Conservation (phyloP, 1,140 invertebrate species). For the Solenopsis invicta region DNA sequence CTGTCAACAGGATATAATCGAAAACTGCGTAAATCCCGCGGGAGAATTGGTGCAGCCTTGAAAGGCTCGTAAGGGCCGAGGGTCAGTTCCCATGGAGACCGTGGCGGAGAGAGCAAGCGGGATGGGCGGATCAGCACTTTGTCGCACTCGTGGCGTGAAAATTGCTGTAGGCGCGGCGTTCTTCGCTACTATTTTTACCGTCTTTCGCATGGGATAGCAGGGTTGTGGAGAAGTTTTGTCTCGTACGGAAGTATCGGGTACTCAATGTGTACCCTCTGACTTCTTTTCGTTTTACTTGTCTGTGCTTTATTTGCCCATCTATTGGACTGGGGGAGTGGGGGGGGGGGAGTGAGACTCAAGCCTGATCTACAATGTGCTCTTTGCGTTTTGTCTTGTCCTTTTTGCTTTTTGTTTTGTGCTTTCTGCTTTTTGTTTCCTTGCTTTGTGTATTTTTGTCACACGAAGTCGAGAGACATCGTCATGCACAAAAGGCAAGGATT, state of each 20-base stretch:
- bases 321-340: background rate
- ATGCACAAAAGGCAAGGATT: too few relatives aligned
- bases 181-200: conserved; percentile 63
- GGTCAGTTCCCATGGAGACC: conserved; percentile 55
- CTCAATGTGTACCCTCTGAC: background rate
- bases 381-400: too few relatives aligned
- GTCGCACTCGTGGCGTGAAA: conserved; percentile 11
- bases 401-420: too few relatives aligned
- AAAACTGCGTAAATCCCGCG: background rate
- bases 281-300: conserved; percentile 12
- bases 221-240: conserved; percentile 25
- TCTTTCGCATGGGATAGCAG: conserved; percentile 13
- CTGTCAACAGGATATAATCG: background rate
- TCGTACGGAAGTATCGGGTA: conserved; percentile 51
- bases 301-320: background rate
- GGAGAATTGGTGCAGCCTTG: conserved; percentile 24
- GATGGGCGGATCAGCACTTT: background rate
- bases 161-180: conserved; percentile 21
- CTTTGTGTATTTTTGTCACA: too few relatives aligned
- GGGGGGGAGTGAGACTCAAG: too few relatives aligned
- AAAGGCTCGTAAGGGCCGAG: conserved; percentile 1
- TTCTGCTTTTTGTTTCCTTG: too few relatives aligned
- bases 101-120: background rate
- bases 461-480: too few relatives aligned
- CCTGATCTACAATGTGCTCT: too few relatives aligned